A percentile compares a stretch with the other conserved stretches of the same genome.
Conservation (phyloP, 2,888 invertebrate genomes). For the Tricholauxania praeusta region DNA sequence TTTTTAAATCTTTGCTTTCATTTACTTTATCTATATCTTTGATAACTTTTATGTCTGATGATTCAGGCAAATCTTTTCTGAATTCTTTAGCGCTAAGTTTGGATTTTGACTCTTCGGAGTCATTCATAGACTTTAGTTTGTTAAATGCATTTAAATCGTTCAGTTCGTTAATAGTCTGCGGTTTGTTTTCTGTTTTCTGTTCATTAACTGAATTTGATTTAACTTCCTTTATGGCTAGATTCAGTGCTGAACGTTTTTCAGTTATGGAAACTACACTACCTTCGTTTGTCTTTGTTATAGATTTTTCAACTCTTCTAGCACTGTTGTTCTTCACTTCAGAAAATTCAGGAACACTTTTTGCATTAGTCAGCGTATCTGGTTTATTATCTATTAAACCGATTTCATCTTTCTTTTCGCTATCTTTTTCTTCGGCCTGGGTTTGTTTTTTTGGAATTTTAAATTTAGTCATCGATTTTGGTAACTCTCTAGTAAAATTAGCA, state of each 20-base stretch:
- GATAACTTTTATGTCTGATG: background rate
- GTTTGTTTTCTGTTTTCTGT: background rate
- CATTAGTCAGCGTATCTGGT: background rate
- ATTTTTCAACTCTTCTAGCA: slow-evolving; percentile 19
- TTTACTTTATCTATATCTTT: background rate
- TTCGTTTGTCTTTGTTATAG: slow-evolving; percentile 2
- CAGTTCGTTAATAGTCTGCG: background rate
- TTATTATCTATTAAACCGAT: too few species aligned
- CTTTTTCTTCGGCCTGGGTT: slow-evolving; percentile 6
- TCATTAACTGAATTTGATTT: too few species aligned
- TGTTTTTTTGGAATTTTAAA: slow-evolving; percentile 63
- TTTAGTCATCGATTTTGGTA: slow-evolving; percentile 50
- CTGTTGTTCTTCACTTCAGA: slow-evolving; percentile 8
- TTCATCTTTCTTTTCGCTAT: slow-evolving; percentile 2
- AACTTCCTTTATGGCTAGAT: too few species aligned
- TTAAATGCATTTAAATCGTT: background rate
- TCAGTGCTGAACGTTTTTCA: background rate
- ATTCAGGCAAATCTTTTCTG: background rate
- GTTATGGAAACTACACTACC: background rate
- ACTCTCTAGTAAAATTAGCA: slow-evolving; percentile 39
- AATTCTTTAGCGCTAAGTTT: background rate
- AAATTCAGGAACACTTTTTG: background rate
- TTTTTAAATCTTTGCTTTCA: background rate
- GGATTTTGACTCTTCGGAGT: background rate
- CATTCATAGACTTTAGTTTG: background rate